Conservation (phyloP, 2,113 vertebrate species). For the Etheostoma spectabile region DNA sequence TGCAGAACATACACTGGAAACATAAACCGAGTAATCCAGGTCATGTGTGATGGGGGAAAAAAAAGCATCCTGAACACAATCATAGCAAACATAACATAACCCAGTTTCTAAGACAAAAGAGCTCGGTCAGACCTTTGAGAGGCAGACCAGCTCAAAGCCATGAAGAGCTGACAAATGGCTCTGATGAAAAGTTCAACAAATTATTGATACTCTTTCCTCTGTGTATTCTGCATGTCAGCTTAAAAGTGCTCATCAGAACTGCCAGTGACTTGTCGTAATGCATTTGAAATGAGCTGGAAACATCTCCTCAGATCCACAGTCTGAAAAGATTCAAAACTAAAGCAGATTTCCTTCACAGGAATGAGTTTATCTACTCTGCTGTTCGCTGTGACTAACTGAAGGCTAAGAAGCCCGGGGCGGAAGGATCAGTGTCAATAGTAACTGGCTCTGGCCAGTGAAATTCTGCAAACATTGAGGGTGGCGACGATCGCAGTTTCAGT, state of each 20-base stretch:
- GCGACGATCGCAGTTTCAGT: conserved; percentile 7
- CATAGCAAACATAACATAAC: neutral
- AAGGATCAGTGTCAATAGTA: conserved; percentile 48
- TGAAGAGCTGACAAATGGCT: conserved; percentile 5
- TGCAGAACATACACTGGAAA: neutral
- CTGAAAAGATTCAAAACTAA: conserved; percentile 38
- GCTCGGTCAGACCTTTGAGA: neutral
- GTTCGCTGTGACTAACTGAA: conserved; percentile 37
- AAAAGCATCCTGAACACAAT: neutral
- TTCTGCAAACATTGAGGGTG: conserved; percentile 40
- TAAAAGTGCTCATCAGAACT: conserved; percentile 32
- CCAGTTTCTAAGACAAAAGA: neutral
- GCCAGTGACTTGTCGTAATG: conserved; percentile 34
- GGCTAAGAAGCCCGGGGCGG: neutral
- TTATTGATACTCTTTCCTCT: neutral
- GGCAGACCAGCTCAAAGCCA: neutral
- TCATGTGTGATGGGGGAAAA: neutral
- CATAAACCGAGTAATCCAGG: neutral
- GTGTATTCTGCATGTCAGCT: conserved; percentile 16
- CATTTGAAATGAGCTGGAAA: conserved; percentile 54
- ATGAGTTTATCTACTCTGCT: conserved; percentile 50
- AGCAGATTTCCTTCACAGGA: conserved; percentile 53
- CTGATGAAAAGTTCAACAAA: conserved; percentile 2
- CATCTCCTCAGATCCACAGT: neutral
- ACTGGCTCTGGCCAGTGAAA: conserved; percentile 55